Percentiles rank a stretch among this genome's conserved stretches.
phyloP scores from a whole-genome alignment of 2,888 invertebrate genomes.

The Melieria omissa region DNA sequence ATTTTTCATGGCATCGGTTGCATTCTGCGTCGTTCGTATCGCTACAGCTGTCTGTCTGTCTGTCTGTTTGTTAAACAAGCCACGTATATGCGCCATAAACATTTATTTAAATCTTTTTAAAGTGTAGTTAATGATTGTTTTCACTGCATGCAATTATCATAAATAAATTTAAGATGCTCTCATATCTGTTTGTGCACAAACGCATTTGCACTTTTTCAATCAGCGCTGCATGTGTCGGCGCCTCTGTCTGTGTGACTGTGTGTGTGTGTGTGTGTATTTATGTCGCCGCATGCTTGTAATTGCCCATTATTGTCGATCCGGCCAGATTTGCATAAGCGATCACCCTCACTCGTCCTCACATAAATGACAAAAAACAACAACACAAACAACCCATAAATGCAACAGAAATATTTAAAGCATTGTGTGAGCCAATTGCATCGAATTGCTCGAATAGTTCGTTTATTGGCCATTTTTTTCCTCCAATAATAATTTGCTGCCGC shows the following conservation, averaged over 20 bases:
- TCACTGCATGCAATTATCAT: slow-evolving; percentile 31
- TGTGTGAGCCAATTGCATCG: no score
- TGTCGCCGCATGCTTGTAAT: background rate
- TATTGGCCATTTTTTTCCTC: no score
- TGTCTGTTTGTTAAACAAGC: no score
- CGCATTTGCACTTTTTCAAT: slow-evolving; percentile 2
- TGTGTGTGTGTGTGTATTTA: slow-evolving; percentile 3
- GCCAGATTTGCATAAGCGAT: slow-evolving; percentile 30
- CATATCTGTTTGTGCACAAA: slow-evolving; percentile 1
- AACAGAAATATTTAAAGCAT: no score
- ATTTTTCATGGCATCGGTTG: no score
- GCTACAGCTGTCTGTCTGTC: no score
- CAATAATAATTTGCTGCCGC: no score
- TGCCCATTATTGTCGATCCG: slow-evolving; percentile 4
- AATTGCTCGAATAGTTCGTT: no score
- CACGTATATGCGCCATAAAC: background rate
- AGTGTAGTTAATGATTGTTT: slow-evolving; percentile 31
- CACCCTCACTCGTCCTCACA: background rate
- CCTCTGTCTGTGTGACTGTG: slow-evolving; percentile 14
- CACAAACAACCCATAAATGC: no score
- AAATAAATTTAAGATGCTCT: background rate
- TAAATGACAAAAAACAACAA: no score
- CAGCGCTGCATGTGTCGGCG: slow-evolving; percentile 7
- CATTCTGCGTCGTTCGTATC: no score
- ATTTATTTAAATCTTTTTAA: slow-evolving; percentile 21